Base-by-base conservation (phyloP, 2,113 vertebrate genomes). In the Nibea coibor region DNA sequence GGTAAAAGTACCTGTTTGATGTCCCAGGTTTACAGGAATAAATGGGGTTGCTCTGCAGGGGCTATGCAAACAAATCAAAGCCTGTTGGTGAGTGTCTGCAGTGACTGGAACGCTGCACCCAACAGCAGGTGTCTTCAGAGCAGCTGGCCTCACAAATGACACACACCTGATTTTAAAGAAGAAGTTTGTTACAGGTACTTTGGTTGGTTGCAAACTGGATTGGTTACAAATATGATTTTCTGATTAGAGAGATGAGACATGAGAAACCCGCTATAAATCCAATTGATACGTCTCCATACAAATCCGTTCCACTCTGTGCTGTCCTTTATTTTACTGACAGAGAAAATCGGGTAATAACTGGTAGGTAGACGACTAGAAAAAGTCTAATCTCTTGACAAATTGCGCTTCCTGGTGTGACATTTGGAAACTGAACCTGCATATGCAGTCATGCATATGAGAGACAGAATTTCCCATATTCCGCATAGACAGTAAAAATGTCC, bases 51-150 rank as follows among this genome's bases (percentile, higher is more conserved):
- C 81, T 75, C 85, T 87, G 81, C 77, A 86, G 81, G 81, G 43
- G 80, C 82, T 87, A 82, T 75, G 82, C 87, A 93, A 94, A 94
- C 89, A 94, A 89, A 90, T 57, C 72, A 83, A 87, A 80, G 83
- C 71, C 82, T 71, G 80, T 86, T 59, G 73, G 79, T 80, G 77
- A 81, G 75, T 83, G 82, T 75, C 80, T 87, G 86, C 80, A 81
- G 76, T 50, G 85, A 86, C 85, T 81, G 81, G 78, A 92, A 72
- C 75, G 63, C 64, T 78, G 86, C 86, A 73, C 51, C 83, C 57
- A 75, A 72, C 83, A 92, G 78, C 78, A 84, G 87, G 92, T 78
- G 71, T 31, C 86, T 82, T 76, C 58, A 76, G 71, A 88, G 70
- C 69, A 51, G 20, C 79, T 77, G 77, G 71, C 85, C 77, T 82